Base-by-base conservation (phyloP, 2,888 invertebrate species). In the Acleris literana region DNA sequence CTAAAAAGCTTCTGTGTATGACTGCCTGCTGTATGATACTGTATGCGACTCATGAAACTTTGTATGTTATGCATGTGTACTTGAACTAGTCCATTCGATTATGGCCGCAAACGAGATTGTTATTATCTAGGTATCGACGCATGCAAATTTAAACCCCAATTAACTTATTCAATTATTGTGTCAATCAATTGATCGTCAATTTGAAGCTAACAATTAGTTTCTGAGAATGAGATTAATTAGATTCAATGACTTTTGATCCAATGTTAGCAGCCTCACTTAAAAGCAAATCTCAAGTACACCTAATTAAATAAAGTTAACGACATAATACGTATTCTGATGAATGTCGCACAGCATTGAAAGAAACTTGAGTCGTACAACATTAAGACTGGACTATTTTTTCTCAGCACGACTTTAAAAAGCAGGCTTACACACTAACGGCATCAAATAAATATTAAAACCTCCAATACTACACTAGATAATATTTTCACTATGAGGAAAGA, bases 121-220 rank as follows among this genome's bases (percentile, higher is more conserved):
- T 20, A 49, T 54, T 22, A 43, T 20, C 33, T 39, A 9, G 9
- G 33, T 9, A 43, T 55, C 39, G 55, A 46, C 57, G 57, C 57
- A 57, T 87, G 87, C 85, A 87, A 84, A 83, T 83, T 84, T 82
- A 39, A 74, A 77, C 76, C 78, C 81, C 80, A 81, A 80, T 73
- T 73, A 63, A 29, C 46, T 66, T 51, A 58, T 49, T 62, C 63
- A 29, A 59, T 60, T 44, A 52, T 43, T 59, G 59, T 39, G 9
- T 39, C 39, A 39, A 39, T 39, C 39, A 39, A 13, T 13, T 9
- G 39, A 39, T 39, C 39, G 4, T 39, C 11, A 39, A 4, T 13
- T 39, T 13, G 39, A 9, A 39, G 39, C 13, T 13, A 39, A 4
- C 11, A 33, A 2, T 33, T 33, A 13, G 33, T 33, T 33, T 33